These are phyloP conservation scores for Gallinago undulata DNA, from an alignment of 2,113 vertebrate species.

Conservation along the genomic window DNA sequence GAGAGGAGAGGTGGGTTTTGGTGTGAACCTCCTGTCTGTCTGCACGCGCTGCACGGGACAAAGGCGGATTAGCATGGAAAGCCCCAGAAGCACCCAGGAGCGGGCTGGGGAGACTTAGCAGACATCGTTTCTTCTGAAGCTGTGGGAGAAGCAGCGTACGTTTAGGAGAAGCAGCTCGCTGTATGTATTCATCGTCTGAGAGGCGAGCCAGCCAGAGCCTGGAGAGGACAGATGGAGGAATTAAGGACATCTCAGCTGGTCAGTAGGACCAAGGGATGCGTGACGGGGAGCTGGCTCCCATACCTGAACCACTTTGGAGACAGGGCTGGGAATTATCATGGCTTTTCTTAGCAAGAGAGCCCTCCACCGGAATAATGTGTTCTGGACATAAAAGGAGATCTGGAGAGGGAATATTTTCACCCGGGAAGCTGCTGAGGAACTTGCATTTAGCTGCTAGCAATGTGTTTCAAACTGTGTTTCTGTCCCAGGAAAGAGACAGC, in stretches of 20 bases:
- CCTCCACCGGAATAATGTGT: conserved; percentile 56
- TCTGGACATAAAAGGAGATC: conserved; percentile 61
- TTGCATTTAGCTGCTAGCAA: conserved; percentile 46
- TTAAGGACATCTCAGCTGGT: conserved; percentile 64
- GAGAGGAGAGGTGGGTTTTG: conserved; percentile 41
- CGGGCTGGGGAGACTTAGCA: background rate
- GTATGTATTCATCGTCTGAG: background rate
- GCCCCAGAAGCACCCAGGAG: conserved; percentile 10
- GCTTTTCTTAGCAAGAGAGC: conserved; percentile 68
- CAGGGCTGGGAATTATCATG: conserved; percentile 26
- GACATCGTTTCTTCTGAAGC: background rate
- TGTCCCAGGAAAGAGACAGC: conserved; percentile 43
- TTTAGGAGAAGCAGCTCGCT: conserved; percentile 7
- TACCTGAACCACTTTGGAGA: conserved; percentile 40
- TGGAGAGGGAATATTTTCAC: conserved; percentile 55
- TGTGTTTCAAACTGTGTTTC: conserved; percentile 38
- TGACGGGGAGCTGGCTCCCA: conserved; percentile 7
- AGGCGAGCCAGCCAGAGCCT: conserved; percentile 4
- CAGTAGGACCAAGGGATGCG: conserved; percentile 31
- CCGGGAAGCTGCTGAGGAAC: conserved; percentile 38
- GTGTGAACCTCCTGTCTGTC: conserved; percentile 45
- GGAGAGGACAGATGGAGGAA: conserved; percentile 51
- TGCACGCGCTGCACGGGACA: background rate
- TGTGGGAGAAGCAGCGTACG: background rate
- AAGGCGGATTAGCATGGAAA: background rate